A percentile compares a stretch with the other conserved stretches of the same genome.
phyloP scores from a whole-genome alignment of 1,140 invertebrate genomes.

The Listronotus bonariensis region DNA sequence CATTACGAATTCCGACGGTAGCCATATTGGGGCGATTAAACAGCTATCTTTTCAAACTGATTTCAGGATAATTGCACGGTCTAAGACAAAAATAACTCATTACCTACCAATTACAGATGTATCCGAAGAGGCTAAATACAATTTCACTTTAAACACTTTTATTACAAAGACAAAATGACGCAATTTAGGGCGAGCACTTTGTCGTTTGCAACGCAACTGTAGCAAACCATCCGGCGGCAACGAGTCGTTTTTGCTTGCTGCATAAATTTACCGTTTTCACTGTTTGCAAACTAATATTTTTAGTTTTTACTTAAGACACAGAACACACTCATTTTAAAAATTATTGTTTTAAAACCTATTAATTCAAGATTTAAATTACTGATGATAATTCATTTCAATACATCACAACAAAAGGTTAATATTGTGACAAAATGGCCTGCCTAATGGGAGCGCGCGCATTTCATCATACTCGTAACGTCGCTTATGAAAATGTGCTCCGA shows the following conservation, averaged over 20 bases:
- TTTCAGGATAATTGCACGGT: too few species aligned
- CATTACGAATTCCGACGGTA: constrained; percentile 51
- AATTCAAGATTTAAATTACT: constrained; percentile 7
- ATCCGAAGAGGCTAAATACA: constrained; percentile 7
- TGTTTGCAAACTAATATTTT: not conserved
- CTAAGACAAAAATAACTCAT: not conserved
- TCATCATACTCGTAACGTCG: constrained; percentile 8
- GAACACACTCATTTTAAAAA: not conserved
- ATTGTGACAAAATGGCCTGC: constrained; percentile 55
- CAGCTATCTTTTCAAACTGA: constrained; percentile 11
- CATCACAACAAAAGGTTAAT: constrained; percentile 55
- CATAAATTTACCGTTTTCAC: constrained; percentile 9
- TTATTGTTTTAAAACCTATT: not conserved
- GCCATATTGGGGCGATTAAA: constrained; percentile 53
- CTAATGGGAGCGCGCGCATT: constrained; percentile 46
- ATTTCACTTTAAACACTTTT: constrained; percentile 34
- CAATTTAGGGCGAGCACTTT: constrained; percentile 15
- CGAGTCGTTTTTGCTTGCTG: not conserved
- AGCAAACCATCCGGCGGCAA: constrained; percentile 18
- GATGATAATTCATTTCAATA: constrained; percentile 47
- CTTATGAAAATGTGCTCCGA: constrained; percentile 8
- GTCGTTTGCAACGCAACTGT: constrained; percentile 9
- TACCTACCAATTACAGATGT: constrained; percentile 1
- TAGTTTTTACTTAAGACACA: not conserved
- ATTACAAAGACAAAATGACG: constrained; percentile 21